These are phyloP conservation scores for Phoenicopterus ruber DNA, from an alignment of 2,113 vertebrate species.

Conservation along the genomic window DNA sequence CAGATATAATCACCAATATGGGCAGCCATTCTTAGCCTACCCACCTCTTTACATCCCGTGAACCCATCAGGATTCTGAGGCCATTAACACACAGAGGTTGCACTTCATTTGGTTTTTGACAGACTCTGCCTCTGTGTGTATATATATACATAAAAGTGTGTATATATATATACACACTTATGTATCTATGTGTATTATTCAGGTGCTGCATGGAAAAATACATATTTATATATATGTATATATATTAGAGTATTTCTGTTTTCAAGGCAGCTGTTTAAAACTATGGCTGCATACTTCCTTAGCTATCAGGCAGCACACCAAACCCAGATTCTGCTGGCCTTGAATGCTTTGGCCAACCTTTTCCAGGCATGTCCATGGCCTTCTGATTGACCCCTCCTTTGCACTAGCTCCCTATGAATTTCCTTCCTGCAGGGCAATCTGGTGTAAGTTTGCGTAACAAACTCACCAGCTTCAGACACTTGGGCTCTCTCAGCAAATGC, in stretches of 20 bases:
- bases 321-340: background rate
- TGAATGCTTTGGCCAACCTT: background rate
- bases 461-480: background rate
- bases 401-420: background rate
- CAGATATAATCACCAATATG: background rate
- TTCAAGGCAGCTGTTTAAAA: background rate
- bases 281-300: background rate
- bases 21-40: background rate
- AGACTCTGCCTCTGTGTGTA: background rate
- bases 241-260: background rate
- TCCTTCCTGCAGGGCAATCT: background rate
- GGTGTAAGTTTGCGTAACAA: background rate
- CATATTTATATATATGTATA: no score
- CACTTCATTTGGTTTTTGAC: background rate
- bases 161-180: background rate
- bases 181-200: background rate
- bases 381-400: background rate
- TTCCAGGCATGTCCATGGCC: background rate
- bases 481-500: background rate
- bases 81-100: background rate
- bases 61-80: background rate
- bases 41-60: background rate
- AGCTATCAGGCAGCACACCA: background rate
- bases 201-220: background rate
- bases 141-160: background rate